Percentiles rank a stretch among this genome's conserved stretches.
phyloP scores from a whole-genome alignment of 2,888 invertebrate genomes.

The Matsumyia berberina region DNA sequence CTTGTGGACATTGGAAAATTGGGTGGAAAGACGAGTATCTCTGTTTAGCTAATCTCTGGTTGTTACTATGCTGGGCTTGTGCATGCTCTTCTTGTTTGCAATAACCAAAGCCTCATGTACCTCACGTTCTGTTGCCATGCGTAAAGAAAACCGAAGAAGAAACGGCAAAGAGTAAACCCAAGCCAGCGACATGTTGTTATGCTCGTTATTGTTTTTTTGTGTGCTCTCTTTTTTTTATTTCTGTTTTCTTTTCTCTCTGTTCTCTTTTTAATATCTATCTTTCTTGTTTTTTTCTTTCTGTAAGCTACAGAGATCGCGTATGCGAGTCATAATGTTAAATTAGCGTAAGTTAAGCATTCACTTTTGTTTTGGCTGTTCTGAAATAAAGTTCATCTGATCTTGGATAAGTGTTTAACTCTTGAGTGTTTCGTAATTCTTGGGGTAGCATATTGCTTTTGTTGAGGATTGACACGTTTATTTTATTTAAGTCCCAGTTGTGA shows the following conservation, averaged over 20 bases:
- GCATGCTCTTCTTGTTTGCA: conserved; percentile 7
- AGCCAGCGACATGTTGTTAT: conserved; percentile 17
- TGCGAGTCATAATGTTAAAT: conserved; percentile 1
- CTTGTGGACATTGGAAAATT: too few species aligned
- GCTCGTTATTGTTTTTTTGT: conserved; percentile 12
- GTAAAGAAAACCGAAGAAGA: background rate
- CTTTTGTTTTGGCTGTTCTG: too few species aligned
- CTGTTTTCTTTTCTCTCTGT: background rate
- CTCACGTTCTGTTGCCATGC: background rate
- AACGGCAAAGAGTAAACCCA: conserved; percentile 17
- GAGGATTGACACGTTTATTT: too few species aligned
- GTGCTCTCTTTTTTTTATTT: background rate
- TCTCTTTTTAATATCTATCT: background rate
- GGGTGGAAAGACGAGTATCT: too few species aligned
- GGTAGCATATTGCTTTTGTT: too few species aligned
- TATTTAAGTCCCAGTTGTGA: too few species aligned
- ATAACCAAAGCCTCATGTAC: conserved; percentile 3
- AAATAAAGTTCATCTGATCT: too few species aligned
- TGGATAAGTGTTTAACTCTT: too few species aligned
- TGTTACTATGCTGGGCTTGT: conserved; percentile 7
- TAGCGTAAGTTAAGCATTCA: background rate
- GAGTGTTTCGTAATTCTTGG: too few species aligned
- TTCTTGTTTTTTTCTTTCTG: background rate
- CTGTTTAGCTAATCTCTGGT: too few species aligned
- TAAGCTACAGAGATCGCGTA: conserved; percentile 8